Percentiles rank a stretch among this genome's conserved stretches.
Evolutionary conservation across 2,113 vertebrate genomes (phyloP).

Genomic region (Strix aluco): DNA sequence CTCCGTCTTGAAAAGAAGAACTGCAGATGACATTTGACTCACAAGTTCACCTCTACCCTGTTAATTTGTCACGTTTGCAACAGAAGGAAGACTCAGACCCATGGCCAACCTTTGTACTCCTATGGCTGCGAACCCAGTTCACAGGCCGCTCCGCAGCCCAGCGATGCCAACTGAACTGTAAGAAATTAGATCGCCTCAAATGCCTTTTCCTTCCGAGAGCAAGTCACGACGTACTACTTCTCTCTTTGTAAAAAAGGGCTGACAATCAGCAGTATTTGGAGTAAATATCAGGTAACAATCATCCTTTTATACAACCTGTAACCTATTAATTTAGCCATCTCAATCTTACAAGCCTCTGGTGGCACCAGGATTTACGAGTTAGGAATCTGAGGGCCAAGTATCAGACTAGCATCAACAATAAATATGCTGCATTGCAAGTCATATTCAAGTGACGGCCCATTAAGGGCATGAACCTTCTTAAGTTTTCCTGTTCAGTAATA

Average conservation of each 20-base stretch:
- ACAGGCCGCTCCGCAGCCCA: neutral
- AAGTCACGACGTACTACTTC: neutral
- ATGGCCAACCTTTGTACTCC: conserved; percentile 73
- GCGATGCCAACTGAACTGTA: neutral
- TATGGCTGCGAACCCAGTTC: neutral
- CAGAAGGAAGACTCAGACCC: neutral
- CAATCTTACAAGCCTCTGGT: neutral
- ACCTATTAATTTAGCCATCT: neutral
- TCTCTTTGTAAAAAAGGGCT: neutral
- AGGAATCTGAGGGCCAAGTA: neutral
- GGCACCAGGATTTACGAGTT: neutral
- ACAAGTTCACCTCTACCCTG: neutral
- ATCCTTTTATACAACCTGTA: neutral
- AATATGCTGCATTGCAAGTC: fast-evolving
- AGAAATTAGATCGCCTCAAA: neutral
- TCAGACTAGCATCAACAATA: neutral
- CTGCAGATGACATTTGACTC: neutral
- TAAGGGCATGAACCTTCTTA: neutral
- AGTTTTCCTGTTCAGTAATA: neutral
- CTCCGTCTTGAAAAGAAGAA: neutral
- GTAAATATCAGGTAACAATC: neutral
- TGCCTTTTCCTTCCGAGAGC: neutral
- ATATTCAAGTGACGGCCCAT: neutral
- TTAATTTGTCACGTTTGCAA: conserved; percentile 61
- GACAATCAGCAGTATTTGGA: neutral